A percentile compares a stretch with the other conserved stretches of the same genome.
phyloP scores from a whole-genome alignment of 2,888 invertebrate species.

The Cerastis leucographa region DNA sequence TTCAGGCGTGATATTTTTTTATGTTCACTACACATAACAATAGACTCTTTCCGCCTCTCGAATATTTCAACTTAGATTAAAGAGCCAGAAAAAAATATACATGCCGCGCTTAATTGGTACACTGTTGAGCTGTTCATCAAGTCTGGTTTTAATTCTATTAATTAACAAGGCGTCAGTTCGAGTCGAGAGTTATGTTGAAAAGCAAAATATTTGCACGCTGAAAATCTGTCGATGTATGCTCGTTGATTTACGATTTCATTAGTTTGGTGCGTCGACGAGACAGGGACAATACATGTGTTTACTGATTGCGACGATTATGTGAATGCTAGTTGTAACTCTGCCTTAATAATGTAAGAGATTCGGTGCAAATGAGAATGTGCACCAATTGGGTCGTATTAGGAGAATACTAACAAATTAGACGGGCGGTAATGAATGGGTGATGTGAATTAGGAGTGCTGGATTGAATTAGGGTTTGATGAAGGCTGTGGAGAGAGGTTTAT shows the following conservation, averaged over 20 bases:
- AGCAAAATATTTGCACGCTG: slow-evolving; percentile 80
- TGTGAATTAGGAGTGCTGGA: slow-evolving; percentile 39
- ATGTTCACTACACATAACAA: neutral
- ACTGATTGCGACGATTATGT: slow-evolving; percentile 79
- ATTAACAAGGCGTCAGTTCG: slow-evolving; percentile 80
- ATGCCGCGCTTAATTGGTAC: slow-evolving; percentile 72
- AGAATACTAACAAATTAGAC: slow-evolving; percentile 57
- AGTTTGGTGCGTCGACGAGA: slow-evolving; percentile 79
- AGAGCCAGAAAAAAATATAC: slow-evolving; percentile 59
- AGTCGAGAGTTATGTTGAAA: slow-evolving; percentile 79
- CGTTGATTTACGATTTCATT: slow-evolving; percentile 89
- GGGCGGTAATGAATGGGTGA: slow-evolving; percentile 42
- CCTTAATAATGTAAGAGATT: slow-evolving; percentile 51
- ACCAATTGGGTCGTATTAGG: slow-evolving; percentile 47
- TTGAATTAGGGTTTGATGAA: slow-evolving; percentile 45
- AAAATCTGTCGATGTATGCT: slow-evolving; percentile 84
- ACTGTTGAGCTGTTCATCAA: slow-evolving; percentile 77
- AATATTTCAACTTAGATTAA: slow-evolving; percentile 61
- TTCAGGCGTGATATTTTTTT: neutral
- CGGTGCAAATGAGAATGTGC: slow-evolving; percentile 58
- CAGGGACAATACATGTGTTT: slow-evolving; percentile 74
- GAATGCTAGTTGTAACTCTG: slow-evolving; percentile 40
- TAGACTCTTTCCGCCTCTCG: slow-evolving; percentile 30
- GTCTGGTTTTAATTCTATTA: slow-evolving; percentile 82
- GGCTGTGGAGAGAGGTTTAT: slow-evolving; percentile 38